Evolutionary conservation across 2,797 vertebrate species (phyloP).

Genomic region (Yasuhikotakia modesta): DNA sequence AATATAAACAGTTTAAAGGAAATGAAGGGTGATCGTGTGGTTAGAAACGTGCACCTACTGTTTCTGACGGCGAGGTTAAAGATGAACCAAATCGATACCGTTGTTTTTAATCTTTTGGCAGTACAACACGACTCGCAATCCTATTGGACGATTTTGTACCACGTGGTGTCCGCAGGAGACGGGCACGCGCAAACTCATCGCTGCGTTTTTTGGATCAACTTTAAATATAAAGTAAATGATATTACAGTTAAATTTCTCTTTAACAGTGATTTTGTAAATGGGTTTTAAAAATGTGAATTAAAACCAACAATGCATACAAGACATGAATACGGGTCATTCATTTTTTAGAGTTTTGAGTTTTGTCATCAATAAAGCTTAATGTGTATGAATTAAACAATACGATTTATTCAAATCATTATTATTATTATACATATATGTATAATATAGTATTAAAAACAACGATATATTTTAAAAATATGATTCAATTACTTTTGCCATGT

Average conservation of each 20-base stretch:
- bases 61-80: background rate
- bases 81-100: conserved; percentile 23
- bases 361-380: background rate
- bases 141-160: conserved; percentile 45
- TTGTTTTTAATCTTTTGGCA: conserved; percentile 49
- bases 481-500: background rate
- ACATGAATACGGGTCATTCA: too few relatives aligned
- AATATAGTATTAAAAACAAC: too few relatives aligned
- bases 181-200: background rate
- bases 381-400: background rate
- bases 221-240: background rate
- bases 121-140: conserved; percentile 59
- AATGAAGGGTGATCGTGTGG: background rate
- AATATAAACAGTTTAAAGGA: background rate
- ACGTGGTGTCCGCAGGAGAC: conserved; percentile 6
- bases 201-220: background rate
- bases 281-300: too few relatives aligned
- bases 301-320: too few relatives aligned
- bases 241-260: background rate
- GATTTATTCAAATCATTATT: background rate
- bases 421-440: too few relatives aligned
- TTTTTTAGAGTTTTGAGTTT: background rate
- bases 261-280: too few relatives aligned
- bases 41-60: background rate
- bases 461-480: background rate